phyloP scores from a whole-genome alignment of 2,888 invertebrate genomes.

The Oscheius sp. region DNA sequence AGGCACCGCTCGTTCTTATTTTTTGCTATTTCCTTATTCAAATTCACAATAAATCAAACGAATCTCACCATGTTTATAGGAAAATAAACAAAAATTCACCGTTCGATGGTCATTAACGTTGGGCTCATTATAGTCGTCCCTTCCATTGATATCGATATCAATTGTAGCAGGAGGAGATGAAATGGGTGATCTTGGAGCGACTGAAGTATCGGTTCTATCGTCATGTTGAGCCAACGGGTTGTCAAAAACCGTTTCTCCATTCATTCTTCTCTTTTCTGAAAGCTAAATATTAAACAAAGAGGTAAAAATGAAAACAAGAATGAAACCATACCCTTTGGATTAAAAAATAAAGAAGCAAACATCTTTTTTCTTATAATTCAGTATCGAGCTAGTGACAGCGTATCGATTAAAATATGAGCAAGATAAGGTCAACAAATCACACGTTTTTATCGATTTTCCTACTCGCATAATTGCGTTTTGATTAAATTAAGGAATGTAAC shows the following conservation, averaged over 20 bases:
- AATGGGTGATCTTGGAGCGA: background rate
- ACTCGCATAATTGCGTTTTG: too few species aligned
- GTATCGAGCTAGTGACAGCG: too few species aligned
- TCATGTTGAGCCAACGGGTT: slow-evolving; percentile 11
- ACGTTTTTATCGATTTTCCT: too few species aligned
- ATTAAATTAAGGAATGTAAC: too few species aligned
- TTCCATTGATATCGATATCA: slow-evolving; percentile 20
- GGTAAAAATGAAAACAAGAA: background rate
- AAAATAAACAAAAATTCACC: slow-evolving; percentile 13
- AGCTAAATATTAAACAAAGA: background rate
- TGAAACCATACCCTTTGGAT: too few species aligned
- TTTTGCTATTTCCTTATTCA: background rate
- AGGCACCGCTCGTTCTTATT: background rate
- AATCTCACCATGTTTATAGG: background rate
- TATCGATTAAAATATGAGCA: too few species aligned
- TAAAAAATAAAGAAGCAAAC: too few species aligned
- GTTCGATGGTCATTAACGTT: slow-evolving; percentile 24
- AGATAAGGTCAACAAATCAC: too few species aligned
- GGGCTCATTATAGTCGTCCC: slow-evolving; percentile 12
- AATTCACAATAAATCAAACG: background rate
- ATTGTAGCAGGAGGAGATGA: slow-evolving; percentile 29
- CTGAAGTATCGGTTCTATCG: background rate
- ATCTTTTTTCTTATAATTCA: too few species aligned
- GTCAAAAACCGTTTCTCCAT: slow-evolving; percentile 14
- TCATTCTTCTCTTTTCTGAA: background rate